Base-by-base conservation (phyloP, 2,797 vertebrate species). In the Melanotaenia pygmaea region DNA sequence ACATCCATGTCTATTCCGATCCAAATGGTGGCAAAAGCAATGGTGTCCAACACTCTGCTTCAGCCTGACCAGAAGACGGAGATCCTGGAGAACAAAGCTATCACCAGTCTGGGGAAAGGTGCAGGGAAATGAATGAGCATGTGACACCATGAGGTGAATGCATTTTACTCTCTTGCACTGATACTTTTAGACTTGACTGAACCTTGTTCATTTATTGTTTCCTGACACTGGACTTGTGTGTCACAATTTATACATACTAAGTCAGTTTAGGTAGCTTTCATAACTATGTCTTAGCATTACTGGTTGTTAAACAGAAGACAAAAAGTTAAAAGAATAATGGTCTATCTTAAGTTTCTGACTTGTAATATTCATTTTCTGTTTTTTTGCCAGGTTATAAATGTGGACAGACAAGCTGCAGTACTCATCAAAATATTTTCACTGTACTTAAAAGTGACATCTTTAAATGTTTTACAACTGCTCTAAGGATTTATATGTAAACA, bases 81-180 rank as follows among this genome's bases (percentile, higher is more conserved):
- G 14, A 88, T 97, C 80, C 89, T 96, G 72, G 95, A 96, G 63
- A 96, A 96, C 84, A 93, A 94, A 75, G 90, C 74, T 74, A 95
- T 96, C 34, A 59, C 83, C 5, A 12, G 40, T 5, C 88, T 95
- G 80, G 94, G 90, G 16, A 94, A 92, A 70, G 73, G 64, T 0
- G 43, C 67, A 10, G 73, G 43, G 34, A 90, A 91, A 64, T 88
- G 59, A 76, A 64, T 40, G 8, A 58, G 54, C 12, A 12, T 9
- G 53, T 57, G 64, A 62, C 16, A 1, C 16, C 34, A 20, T 2
- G 8, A 70, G 76, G 66, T 77, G 28, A 74, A 45, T 58, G 34
- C 45, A 13, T 1, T 22, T 30, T 16, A 16, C 7, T 10, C 6
- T 24, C n/a, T 61, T 7, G 16, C 43, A 16, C 24, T 18, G 47